Evolutionary conservation across 1,140 invertebrate species (phyloP).

Genomic region (Leptinotarsa lineolata): DNA sequence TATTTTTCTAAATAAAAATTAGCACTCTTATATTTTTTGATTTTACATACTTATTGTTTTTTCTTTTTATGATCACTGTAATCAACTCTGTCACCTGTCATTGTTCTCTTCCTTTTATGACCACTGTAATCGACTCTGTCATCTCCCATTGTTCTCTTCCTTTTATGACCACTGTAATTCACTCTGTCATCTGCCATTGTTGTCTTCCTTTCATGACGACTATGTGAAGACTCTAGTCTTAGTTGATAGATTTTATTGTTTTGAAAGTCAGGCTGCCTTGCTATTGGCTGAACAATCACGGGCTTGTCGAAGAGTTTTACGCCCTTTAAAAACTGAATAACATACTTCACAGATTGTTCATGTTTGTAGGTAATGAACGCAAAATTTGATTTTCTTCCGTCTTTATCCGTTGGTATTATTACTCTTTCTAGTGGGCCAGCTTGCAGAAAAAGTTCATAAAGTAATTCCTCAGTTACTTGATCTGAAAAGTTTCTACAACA

Average conservation of each 20-base stretch:
- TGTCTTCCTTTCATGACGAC: not conserved
- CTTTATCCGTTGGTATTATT: conserved; percentile 71
- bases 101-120: too few species aligned
- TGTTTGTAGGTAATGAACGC: conserved; percentile 79
- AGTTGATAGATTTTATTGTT: not conserved
- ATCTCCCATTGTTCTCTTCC: not conserved
- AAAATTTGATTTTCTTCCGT: conserved; percentile 69
- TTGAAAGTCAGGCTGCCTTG: not conserved
- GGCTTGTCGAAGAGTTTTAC: conserved; percentile 25
- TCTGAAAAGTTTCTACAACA: conserved; percentile 79
- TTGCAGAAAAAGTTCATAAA: conserved; percentile 84
- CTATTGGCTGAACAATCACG: conserved; percentile 21
- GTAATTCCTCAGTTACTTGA: conserved; percentile 73
- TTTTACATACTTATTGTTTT: too few species aligned
- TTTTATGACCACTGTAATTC: too few species aligned
- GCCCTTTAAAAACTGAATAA: conserved; percentile 29
- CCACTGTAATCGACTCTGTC: not conserved
- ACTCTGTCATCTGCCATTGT: too few species aligned
- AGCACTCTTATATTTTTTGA: too few species aligned
- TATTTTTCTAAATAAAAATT: too few species aligned
- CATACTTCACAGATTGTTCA: conserved; percentile 63
- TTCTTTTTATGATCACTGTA: too few species aligned
- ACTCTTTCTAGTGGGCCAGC: conserved; percentile 78
- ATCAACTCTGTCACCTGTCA: not conserved
- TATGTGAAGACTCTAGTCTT: not conserved